Conservation (phyloP, 2,113 vertebrate genomes). For the Otolemur garnettii region DNA sequence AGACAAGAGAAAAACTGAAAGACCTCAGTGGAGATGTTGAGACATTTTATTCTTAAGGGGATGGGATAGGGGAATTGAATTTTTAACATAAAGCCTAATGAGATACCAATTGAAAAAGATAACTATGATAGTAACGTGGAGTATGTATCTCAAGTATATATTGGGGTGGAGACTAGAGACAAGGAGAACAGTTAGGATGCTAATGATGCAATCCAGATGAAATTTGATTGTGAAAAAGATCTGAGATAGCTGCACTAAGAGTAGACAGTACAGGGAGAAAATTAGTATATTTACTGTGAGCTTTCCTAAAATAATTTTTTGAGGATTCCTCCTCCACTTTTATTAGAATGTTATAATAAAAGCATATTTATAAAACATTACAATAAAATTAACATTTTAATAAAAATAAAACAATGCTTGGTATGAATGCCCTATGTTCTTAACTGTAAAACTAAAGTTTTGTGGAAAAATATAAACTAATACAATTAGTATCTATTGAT, state of each 20-base stretch:
- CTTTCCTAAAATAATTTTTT: not conserved
- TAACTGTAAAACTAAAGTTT: not conserved
- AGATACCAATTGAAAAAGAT: slow-evolving; percentile 23
- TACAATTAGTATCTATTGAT: slow-evolving; percentile 15
- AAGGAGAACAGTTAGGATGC: not conserved
- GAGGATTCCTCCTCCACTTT: not conserved
- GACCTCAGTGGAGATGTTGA: not conserved
- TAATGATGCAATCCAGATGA: not conserved
- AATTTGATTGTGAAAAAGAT: not conserved
- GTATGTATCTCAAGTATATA: not conserved
- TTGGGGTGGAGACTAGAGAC: not conserved
- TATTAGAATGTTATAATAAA: slow-evolving; percentile 24
- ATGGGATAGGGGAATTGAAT: not conserved
- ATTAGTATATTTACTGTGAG: not conserved
- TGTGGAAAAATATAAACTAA: slow-evolving; percentile 21
- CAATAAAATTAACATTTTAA: not conserved
- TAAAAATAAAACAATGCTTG: not conserved
- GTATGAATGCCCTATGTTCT: not conserved
- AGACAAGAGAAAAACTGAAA: not conserved
- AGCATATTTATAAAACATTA: not conserved
- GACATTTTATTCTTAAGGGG: not conserved
- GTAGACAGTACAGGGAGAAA: not conserved
- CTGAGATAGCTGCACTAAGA: not conserved
- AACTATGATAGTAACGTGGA: not conserved
- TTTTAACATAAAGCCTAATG: not conserved